phyloP scores from a whole-genome alignment of 2,113 vertebrate species.

The Mungos mungo region DNA sequence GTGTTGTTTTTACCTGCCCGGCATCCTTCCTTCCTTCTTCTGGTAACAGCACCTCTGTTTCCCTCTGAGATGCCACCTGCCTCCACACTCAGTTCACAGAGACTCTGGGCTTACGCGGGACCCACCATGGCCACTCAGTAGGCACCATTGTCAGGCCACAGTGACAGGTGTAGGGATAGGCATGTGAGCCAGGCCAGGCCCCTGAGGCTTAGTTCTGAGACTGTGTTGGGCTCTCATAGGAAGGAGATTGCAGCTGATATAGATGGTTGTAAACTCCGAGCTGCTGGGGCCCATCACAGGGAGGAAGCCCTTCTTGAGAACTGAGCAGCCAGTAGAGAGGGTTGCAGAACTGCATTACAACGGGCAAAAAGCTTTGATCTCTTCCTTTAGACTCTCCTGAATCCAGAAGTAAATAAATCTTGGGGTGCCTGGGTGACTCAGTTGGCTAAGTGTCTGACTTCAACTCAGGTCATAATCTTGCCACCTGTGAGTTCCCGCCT shows the following conservation, averaged over 20 bases:
- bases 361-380: neutral
- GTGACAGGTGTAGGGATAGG: neutral
- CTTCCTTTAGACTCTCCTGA: neutral
- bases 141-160: too few species aligned
- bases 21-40: neutral
- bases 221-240: neutral
- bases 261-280: neutral
- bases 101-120: neutral
- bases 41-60: neutral
- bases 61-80: neutral
- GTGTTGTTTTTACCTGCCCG: neutral
- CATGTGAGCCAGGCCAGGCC: neutral
- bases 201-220: neutral
- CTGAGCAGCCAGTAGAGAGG: accelerated
- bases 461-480: too few species aligned
- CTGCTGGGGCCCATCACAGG: neutral
- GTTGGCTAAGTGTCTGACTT: too few species aligned
- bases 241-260: neutral
- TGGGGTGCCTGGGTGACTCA: too few species aligned
- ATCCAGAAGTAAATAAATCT: neutral
- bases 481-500: too few species aligned
- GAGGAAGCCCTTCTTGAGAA: neutral
- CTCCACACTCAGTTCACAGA: neutral
- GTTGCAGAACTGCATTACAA: neutral
- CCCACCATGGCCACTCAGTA: accelerated